Conservation (phyloP, 2,888 invertebrate species). For the Clusia tigrina region DNA sequence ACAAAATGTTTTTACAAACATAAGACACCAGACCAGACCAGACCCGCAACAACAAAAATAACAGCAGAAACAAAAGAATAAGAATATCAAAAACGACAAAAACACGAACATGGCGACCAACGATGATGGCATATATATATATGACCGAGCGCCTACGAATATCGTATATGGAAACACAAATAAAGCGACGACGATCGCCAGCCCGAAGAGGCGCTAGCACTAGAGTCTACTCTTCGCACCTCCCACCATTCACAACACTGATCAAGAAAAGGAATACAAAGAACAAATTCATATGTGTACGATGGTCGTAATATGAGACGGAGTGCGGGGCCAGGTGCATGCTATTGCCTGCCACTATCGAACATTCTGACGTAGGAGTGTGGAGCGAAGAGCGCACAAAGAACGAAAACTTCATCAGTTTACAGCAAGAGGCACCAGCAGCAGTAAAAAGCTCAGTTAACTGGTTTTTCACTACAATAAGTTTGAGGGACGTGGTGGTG, state of each 20-base stretch:
- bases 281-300: not conserved
- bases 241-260: not conserved
- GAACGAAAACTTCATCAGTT: too few species aligned
- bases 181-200: conserved; percentile 1
- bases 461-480: not conserved
- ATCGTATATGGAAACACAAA: conserved; percentile 14
- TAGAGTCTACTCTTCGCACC: too few species aligned
- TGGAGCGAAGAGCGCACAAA: too few species aligned
- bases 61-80: not conserved
- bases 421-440: too few species aligned
- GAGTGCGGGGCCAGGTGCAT: not conserved
- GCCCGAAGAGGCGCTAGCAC: too few species aligned
- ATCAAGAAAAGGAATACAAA: not conserved
- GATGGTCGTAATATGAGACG: not conserved
- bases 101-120: not conserved
- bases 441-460: not conserved
- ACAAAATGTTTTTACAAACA: not conserved
- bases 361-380: too few species aligned
- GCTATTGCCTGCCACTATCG: too few species aligned
- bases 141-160: conserved; percentile 7
- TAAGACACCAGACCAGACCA: too few species aligned
- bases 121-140: conserved; percentile 10
- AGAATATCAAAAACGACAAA: conserved; percentile 1
- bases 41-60: not conserved
- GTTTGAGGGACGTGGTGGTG: not conserved